Evolutionary conservation across 2,113 vertebrate genomes (phyloP).

Genomic region (Ranitomeya imitator): DNA sequence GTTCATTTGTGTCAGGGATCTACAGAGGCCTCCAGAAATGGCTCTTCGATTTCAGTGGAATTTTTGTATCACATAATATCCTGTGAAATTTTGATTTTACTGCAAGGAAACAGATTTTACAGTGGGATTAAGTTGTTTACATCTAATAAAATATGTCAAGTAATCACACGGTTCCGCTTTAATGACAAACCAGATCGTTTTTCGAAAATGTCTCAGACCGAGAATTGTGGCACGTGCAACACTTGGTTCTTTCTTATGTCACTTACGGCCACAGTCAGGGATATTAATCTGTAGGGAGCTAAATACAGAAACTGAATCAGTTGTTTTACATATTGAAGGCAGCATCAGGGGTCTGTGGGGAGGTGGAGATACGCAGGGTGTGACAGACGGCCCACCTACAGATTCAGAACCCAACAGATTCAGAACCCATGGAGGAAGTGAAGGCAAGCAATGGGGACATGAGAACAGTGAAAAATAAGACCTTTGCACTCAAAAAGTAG

Average conservation of each 20-base stretch:
- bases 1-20: neutral
- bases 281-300: no score
- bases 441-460: no score
- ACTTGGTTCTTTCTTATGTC: neutral
- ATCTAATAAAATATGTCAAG: neutral
- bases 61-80: neutral
- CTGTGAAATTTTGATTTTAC: conserved; percentile 1
- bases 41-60: neutral
- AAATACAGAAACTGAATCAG: no score
- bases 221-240: neutral
- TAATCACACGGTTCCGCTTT: neutral
- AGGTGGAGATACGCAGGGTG: no score
- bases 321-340: no score
- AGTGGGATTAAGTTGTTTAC: neutral
- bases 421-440: no score
- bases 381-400: no score
- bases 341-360: no score
- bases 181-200: neutral
- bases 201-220: neutral
- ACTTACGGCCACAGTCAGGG: no score
- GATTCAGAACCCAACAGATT: no score
- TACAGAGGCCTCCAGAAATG: neutral
- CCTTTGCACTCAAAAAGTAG: no score
- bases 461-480: no score
- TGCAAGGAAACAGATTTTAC: neutral